Evolutionary conservation across 2,797 vertebrate genomes (phyloP), one percentile per base, ranked within the genome.

Genomic region (Gambelia wislizenii): DNA sequence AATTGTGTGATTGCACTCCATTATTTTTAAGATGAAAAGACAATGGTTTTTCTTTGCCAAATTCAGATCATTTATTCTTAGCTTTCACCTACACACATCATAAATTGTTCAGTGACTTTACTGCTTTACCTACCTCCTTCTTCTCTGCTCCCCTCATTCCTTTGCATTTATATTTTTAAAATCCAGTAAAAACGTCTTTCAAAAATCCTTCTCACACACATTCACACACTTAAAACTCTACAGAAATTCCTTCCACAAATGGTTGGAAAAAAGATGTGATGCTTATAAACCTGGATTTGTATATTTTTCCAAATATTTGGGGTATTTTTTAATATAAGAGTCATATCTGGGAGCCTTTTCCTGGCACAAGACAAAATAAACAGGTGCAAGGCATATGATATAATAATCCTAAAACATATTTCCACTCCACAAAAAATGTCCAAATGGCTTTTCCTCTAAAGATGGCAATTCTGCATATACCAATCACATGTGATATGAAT

Each of bases 311-410:
- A 81, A 36, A 78, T n/a, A n/a, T n/a, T 92, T n/a, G n/a, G n/a
- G n/a, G n/a, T 93, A 49, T 70, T 85, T 82, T 91, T 47, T 75
- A 64, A n/a, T n/a, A 36, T 84, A 88, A 92, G 78, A n/a, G n/a
- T 67, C 36, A 49, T 76, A 69, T 42, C 92, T 87, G 54, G 82
- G 92, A 84, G 18, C 8, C 56, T 83, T 84, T 64, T 36, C 85
- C 83, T 92, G 83, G 67, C 75, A 87, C 61, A 44, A 89, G 91
- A 64, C 81, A 87, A 89, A 64, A 89, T 22, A 39, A 74, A 76
- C 70, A 78, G 67, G 90, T 78, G 78, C 18, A 86, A 91, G 90
- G n/a, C 76, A 87, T 89, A 77, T 89, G 75, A 85, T 20, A 86
- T 20, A 49, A 86, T n/a, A 82, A 25, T 1, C 78, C 83, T 30